Evolutionary conservation across 2,113 vertebrate species (phyloP).

Genomic region (Sakesphorus luctuosus): DNA sequence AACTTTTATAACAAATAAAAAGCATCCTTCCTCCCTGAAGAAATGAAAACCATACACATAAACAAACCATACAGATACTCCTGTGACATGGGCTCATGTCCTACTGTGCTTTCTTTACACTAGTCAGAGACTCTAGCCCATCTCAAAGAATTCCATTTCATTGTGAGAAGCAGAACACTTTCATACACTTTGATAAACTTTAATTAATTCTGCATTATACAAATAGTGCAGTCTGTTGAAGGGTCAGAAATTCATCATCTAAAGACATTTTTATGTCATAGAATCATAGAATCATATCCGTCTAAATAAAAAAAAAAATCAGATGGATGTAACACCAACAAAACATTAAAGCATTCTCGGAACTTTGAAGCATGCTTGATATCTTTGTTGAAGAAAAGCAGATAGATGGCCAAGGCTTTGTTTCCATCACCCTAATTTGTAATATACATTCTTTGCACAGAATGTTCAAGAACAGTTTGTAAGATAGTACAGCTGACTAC

Average conservation of each 20-base stretch:
- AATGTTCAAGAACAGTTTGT: background rate
- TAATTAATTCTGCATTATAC: background rate
- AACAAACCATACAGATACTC: background rate
- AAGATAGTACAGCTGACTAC: background rate
- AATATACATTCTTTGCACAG: background rate
- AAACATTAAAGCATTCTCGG: background rate
- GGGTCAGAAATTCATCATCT: background rate
- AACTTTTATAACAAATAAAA: background rate
- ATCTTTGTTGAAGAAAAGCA: constrained; percentile 22
- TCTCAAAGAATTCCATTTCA: background rate
- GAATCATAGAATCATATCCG: background rate
- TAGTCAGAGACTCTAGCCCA: background rate
- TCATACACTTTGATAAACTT: background rate
- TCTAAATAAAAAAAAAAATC: constrained; percentile 7
- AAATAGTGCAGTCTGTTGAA: background rate
- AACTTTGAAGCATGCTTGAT: background rate
- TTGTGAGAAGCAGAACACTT: background rate
- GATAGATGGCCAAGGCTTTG: background rate
- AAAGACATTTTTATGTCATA: background rate
- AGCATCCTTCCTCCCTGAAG: background rate
- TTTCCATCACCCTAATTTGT: background rate
- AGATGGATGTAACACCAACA: background rate
- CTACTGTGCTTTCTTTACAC: background rate
- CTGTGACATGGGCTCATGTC: background rate
- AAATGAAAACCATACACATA: background rate